Percentiles rank a stretch among this genome's conserved stretches.
Conservation (phyloP, 2,888 invertebrate genomes). For the Diploptera punctata region DNA sequence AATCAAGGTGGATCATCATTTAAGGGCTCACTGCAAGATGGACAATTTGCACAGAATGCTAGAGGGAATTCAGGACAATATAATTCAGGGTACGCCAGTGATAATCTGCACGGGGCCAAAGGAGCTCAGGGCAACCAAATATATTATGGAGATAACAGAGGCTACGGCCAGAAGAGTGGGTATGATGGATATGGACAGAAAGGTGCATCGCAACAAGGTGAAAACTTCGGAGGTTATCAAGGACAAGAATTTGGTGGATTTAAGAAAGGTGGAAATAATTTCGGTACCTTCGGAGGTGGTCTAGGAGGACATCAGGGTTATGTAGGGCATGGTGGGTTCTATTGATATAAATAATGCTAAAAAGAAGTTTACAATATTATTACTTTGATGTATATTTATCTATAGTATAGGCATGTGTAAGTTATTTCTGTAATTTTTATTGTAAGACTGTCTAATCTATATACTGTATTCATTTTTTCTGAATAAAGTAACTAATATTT, state of each 20-base stretch:
- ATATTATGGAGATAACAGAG: slow-evolving; percentile 23
- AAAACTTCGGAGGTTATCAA: slow-evolving; percentile 14
- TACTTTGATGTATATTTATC: too few species aligned
- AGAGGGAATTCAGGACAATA: slow-evolving; percentile 27
- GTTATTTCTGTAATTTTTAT: too few species aligned
- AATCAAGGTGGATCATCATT: slow-evolving; percentile 30
- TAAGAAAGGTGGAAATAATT: background rate
- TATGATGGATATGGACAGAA: slow-evolving; percentile 29
- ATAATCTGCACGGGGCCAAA: slow-evolving; percentile 11
- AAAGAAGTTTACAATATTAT: too few species aligned
- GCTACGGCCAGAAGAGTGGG: slow-evolving; percentile 24
- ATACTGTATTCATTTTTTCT: too few species aligned
- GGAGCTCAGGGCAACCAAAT: slow-evolving; percentile 11
- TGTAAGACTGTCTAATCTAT: too few species aligned
- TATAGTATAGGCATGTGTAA: too few species aligned
- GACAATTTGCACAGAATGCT: background rate
- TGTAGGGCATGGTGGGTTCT: background rate
- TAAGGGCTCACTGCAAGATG: slow-evolving; percentile 33
- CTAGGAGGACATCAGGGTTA: background rate
- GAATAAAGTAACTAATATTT: too few species aligned
- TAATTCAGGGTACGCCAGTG: slow-evolving; percentile 18
- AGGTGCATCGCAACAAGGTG: slow-evolving; percentile 3
- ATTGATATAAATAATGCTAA: too few species aligned
- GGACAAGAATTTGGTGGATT: background rate
- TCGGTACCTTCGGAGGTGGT: background rate